Evolutionary conservation across 2,888 invertebrate genomes (phyloP), one percentile per base, ranked within the genome.

Genomic region (Ectemnius cavifrons): DNA sequence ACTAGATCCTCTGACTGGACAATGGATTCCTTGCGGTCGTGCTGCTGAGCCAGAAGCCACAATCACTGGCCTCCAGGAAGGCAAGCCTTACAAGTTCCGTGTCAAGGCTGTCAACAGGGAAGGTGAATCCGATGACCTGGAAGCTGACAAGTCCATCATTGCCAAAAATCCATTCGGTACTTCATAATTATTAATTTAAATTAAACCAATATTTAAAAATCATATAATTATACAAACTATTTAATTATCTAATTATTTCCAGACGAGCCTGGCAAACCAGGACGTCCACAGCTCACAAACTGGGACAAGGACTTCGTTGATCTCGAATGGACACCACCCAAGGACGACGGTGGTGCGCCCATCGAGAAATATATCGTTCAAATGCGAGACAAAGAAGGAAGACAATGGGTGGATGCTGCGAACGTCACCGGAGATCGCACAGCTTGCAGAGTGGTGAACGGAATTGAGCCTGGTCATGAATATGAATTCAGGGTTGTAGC

Each of bases 141-240:
- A 97, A 91, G 96, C 98, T 0, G 98, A 98, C 78, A 96, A 96
- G 87, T 94, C 98, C 11, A 98, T 98, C 80, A 94, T 98, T 85
- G 99, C 99, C 71, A 99, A 99, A 92, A 99, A 99, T 96, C 99
- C 99, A 78, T 99, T 97, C 92, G 98, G 96, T 96, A 90, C 0
- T 18, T 52, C n/a, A 16, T 14, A 45, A 8, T 14, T 1, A 37
- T 1, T 1, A 37, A 37, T 11, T 37, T 2, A 23, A 23, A 23
- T 23, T 23, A 23, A 23, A 37, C 1, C 6, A 37, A 37, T 37
- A 37, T 8, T 6, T 37, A 6, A 37, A 8, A 8, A 37, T 37
- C 37, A 6, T 11, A 37, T 37, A 37, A 37, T 37, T 11, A 27
- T 14, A 8, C 28, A 60, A 60, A 27, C 8, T 28, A 58, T 18